Evolutionary conservation across 1,140 invertebrate genomes (phyloP).

Genomic region (Leguminivora glycinivorella): DNA sequence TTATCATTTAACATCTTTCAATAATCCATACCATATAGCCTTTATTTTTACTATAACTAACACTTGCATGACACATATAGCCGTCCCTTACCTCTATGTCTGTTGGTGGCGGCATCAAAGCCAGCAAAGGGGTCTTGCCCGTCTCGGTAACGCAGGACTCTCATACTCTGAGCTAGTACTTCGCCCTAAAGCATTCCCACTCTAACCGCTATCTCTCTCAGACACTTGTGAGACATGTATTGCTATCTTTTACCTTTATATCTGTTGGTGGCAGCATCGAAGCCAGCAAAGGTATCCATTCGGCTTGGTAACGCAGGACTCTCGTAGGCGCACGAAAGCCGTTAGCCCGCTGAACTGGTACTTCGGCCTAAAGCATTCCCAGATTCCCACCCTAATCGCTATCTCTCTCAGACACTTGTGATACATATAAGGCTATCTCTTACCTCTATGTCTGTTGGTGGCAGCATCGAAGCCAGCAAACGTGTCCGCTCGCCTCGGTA

Average conservation of each 20-base stretch:
- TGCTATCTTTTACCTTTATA: conserved; percentile 34
- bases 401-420: conserved; percentile 55
- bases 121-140: conserved; percentile 97
- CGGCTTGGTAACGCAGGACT: conserved; percentile 92
- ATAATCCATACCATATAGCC: too few species aligned
- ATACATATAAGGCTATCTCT: not conserved
- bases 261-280: conserved; percentile 81
- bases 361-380: conserved; percentile 92
- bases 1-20: too few species aligned
- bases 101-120: conserved; percentile 85
- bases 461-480: conserved; percentile 94
- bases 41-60: too few species aligned
- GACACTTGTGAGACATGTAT: conserved; percentile 47
- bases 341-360: conserved; percentile 94
- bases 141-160: conserved; percentile 90
- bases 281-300: conserved; percentile 96
- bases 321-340: conserved; percentile 89
- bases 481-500: conserved; percentile 95
- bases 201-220: not conserved
- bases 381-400: conserved; percentile 38
- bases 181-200: conserved; percentile 85
- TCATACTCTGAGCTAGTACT: conserved; percentile 94
- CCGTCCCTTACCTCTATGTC: not conserved
- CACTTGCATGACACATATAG: not conserved
- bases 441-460: conserved; percentile 35